Percentiles rank a stretch among this genome's conserved stretches.
Evolutionary conservation across 2,797 vertebrate species (phyloP).

Genomic region (Sebastolobus alascanus): DNA sequence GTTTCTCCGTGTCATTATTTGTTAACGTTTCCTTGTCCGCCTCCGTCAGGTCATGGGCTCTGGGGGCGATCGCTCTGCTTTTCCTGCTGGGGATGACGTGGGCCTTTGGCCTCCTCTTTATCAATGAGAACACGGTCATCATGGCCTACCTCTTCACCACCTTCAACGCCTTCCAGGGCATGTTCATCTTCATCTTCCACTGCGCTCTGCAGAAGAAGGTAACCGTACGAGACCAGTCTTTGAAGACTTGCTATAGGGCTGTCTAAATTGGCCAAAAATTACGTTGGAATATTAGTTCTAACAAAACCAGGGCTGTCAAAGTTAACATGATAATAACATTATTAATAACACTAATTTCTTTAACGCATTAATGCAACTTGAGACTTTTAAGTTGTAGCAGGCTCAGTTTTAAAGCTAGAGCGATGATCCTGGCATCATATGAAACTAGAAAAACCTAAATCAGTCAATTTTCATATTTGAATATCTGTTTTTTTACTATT

Average conservation of each 20-base stretch:
- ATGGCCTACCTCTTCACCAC: conserved; percentile 97
- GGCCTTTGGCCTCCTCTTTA: conserved; percentile 94
- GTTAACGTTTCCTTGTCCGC: background rate
- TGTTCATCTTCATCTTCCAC: conserved; percentile 98
- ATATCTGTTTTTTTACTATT: no score
- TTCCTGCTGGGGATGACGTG: conserved; percentile 94
- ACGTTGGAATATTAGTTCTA: no score
- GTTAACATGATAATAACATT: no score
- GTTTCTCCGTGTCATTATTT: background rate
- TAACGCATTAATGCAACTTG: no score
- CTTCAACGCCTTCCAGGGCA: conserved; percentile 96
- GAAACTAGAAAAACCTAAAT: no score
- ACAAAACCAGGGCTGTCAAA: no score
- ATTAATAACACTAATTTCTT: no score
- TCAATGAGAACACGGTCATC: conserved; percentile 94
- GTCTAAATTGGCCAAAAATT: no score
- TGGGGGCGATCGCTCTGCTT: conserved; percentile 91
- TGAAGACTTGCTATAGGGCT: background rate
- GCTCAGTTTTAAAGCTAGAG: no score
- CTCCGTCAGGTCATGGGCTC: conserved; percentile 90
- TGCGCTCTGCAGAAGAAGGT: conserved; percentile 97
- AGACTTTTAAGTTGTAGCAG: no score
- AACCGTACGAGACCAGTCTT: background rate
- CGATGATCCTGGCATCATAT: no score
- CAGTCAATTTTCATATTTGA: no score